A percentile compares a stretch with the other conserved stretches of the same genome.
phyloP scores from a whole-genome alignment of 2,113 vertebrate genomes.

The Ramphastos sulfuratus region DNA sequence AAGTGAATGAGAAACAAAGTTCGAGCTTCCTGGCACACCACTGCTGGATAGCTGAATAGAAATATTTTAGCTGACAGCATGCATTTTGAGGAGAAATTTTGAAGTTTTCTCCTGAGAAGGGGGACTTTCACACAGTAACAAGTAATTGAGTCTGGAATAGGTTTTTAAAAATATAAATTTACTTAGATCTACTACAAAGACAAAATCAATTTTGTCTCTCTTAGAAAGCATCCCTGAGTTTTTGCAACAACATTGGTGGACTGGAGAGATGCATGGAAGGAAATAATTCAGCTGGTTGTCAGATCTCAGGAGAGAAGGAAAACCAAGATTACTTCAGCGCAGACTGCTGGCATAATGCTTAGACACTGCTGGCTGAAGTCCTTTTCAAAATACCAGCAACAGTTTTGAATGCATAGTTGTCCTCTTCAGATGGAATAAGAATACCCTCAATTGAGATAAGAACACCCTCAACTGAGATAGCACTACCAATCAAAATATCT shows the following conservation, averaged over 20 bases:
- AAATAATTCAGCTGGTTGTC: not conserved
- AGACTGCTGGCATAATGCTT: not conserved
- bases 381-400: not conserved
- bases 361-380: not conserved
- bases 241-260: not conserved
- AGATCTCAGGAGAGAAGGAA: not conserved
- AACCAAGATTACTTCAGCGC: not conserved
- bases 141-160: not conserved
- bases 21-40: not conserved
- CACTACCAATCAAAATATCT: not conserved
- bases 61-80: not conserved
- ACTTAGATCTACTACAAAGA: not conserved
- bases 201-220: not conserved
- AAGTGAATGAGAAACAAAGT: not conserved
- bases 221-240: not conserved
- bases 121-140: not conserved
- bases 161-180: not conserved
- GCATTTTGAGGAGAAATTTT: not conserved
- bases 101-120: not conserved
- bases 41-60: not conserved
- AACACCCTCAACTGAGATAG: too few species aligned
- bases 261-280: not conserved
- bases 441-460: not conserved
- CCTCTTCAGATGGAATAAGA: not conserved
- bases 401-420: not conserved